Evolutionary conservation across 2,113 vertebrate genomes (phyloP), one percentile per base, ranked within the genome.

Genomic region (Chloroceryle aenea): DNA sequence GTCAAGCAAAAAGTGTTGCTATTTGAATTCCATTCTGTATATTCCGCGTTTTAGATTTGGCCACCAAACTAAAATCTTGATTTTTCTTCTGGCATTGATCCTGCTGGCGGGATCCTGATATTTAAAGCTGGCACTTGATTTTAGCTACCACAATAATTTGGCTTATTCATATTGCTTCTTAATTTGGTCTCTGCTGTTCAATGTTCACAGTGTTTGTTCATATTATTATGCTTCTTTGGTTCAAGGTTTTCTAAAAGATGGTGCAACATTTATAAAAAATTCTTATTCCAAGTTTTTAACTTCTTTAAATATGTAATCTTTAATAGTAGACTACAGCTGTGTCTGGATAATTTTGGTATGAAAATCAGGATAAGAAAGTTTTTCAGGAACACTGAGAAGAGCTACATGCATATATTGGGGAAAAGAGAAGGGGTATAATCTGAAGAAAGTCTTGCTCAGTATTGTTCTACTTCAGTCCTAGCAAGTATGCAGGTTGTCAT

Each of bases 151-250:
- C 6, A 59, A 15, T 55, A 27, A 4, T 85, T 79, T 30, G 34
- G 2, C 6, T 52, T 71, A 40, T 15, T 91, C 10, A 74, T 19
- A 42, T 64, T 0, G 2, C 22, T 75, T 32, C 18, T 47, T 67
- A 48, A 18, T 67, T 67, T 92, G 1, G 1, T 27, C 8, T 55
- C 38, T 86, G 14, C 53, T 66, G 5, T 56, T 64, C 30, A 43
- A 2, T 1, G 0, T 64, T 83, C 2, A 4, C n/a, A 12, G 12
- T 48, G 52, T 3, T 50, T 74, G 5, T 19, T 72, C 17, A 1
- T 26, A 32, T 48, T 61, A 52, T 36, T 79, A 12, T 29, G 30
- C 32, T 7, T 55, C 26, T 87, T 55, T 47, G 12, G 3, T 78
- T 89, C 47, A 27, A 71, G 17, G 2, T 85, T 87, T 72, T 85